phyloP scores from a whole-genome alignment of 2,113 vertebrate species.

The Drymodes brunneopygia region DNA sequence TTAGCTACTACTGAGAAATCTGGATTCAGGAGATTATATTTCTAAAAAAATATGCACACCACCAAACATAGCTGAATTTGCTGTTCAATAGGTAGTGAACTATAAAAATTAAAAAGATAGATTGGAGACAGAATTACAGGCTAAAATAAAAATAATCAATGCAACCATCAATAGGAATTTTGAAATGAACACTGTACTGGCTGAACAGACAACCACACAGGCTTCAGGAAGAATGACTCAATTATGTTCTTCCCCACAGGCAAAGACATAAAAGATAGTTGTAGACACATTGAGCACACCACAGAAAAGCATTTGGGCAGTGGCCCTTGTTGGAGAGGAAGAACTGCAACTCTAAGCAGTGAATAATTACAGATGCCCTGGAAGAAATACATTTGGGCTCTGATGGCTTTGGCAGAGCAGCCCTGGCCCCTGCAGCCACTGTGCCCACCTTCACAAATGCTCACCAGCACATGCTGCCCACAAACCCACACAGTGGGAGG shows the following conservation, averaged over 20 bases:
- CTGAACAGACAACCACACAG: neutral
- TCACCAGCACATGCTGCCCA: neutral
- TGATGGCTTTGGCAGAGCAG: fast-evolving
- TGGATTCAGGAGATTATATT: neutral
- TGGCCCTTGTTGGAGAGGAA: slow-evolving; percentile 34
- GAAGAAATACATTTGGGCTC: neutral
- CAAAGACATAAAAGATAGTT: slow-evolving; percentile 59
- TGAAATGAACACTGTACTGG: slow-evolving; percentile 53
- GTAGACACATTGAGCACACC: slow-evolving; percentile 43
- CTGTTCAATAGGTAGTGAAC: slow-evolving; percentile 37
- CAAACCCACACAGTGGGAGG: neutral
- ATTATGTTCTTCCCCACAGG: slow-evolving; percentile 61
- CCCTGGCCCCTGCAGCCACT: neutral
- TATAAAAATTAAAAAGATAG: slow-evolving; percentile 47
- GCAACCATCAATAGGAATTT: slow-evolving; percentile 50
- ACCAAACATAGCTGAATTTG: neutral
- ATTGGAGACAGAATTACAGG: slow-evolving; percentile 8
- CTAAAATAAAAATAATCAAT: slow-evolving; percentile 65
- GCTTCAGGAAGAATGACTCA: slow-evolving; percentile 60
- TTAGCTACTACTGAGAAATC: slow-evolving; percentile 19
- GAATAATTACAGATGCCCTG: neutral
- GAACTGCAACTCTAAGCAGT: neutral
- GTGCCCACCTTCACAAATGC: neutral
- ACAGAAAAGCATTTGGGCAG: slow-evolving; percentile 36
- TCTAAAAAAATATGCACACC: neutral